Evolutionary conservation across 2,797 vertebrate species (phyloP).

Genomic region (Loriculus beryllinus): DNA sequence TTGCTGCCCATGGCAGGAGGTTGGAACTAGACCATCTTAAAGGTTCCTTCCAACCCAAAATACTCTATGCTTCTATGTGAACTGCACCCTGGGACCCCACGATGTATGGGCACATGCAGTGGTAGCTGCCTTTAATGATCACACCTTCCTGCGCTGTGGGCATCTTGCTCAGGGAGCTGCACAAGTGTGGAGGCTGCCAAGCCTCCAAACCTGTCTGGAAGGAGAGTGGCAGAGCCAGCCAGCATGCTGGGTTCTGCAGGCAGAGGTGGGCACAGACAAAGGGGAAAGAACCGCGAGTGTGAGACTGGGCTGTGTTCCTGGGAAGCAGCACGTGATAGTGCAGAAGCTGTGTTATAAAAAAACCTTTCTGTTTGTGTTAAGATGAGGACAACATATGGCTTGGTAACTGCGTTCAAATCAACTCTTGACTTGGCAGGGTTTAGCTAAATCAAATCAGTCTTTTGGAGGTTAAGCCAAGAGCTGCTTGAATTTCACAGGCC

Average conservation of each 20-base stretch:
- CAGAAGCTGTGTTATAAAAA: background rate
- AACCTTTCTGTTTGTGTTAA: background rate
- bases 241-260: background rate
- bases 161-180: background rate
- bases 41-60: background rate
- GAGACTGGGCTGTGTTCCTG: background rate
- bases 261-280: background rate
- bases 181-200: background rate
- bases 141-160: background rate
- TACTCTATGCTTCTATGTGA: background rate
- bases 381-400: constrained; percentile 19
- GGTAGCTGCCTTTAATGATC: background rate
- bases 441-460: constrained; percentile 31
- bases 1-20: background rate
- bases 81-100: background rate
- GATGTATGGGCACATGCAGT: accelerated
- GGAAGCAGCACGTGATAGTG: background rate
- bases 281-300: background rate
- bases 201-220: background rate
- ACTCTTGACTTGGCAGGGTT: constrained; percentile 37
- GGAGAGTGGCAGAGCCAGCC: background rate
- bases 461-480: constrained; percentile 26
- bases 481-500: constrained; percentile 49
- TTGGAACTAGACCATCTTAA: background rate
- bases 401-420: constrained; percentile 35